Percentiles rank a stretch among this genome's conserved stretches.
These are phyloP conservation scores for Chaenodraco wilsoni DNA, from an alignment of 2,797 vertebrate species.

Conservation along the genomic window DNA sequence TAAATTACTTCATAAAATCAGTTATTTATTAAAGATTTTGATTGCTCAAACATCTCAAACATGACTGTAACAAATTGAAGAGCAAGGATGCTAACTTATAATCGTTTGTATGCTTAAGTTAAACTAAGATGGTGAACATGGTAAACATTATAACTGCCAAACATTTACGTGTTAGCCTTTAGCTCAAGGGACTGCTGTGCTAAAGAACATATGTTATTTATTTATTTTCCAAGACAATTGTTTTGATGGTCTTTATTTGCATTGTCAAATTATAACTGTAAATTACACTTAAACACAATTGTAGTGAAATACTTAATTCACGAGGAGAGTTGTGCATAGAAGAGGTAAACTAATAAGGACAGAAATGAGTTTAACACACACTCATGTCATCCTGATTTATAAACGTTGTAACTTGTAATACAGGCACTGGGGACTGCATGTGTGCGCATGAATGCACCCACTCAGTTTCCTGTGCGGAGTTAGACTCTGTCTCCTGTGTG, in stretches of 20 bases:
- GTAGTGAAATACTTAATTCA: slow-evolving; percentile 2
- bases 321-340: background rate
- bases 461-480: slow-evolving; percentile 68
- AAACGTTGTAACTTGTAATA: slow-evolving; percentile 10
- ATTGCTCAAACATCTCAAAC: background rate
- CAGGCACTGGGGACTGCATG: slow-evolving; percentile 10
- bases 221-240: too few relatives aligned
- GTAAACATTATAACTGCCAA: too few relatives aligned
- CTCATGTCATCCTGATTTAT: slow-evolving; percentile 30
- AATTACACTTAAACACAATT: slow-evolving; percentile 5
- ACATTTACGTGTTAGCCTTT: too few relatives aligned
- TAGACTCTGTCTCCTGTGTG: slow-evolving; percentile 64
- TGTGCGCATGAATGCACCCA: slow-evolving; percentile 42
- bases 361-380: background rate
- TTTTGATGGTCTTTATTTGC: background rate
- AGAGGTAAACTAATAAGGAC: background rate
- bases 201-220: too few relatives aligned
- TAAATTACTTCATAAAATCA: background rate
- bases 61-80: background rate
- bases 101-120: too few relatives aligned
- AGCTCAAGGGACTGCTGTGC: too few relatives aligned
- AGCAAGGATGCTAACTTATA: background rate
- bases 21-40: background rate
- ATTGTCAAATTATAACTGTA: background rate
- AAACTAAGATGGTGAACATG: too few relatives aligned